Conservation (phyloP, 2,113 vertebrate species). For the Planiliza haematocheilus region DNA sequence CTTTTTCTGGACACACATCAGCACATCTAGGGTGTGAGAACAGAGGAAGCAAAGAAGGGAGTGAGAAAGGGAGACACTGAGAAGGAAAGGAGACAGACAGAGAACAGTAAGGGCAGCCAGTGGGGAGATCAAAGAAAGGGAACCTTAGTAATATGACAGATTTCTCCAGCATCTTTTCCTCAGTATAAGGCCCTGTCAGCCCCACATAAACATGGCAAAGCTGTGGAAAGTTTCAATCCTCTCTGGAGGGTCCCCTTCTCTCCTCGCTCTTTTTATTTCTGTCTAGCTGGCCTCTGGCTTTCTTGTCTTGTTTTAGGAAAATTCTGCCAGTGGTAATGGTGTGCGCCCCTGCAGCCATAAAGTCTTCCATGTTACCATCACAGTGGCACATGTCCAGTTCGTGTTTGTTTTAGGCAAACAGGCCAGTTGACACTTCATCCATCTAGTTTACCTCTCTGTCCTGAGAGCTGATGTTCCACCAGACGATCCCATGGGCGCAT, state of each 20-base stretch:
- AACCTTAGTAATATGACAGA: conserved; percentile 52
- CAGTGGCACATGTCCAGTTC: conserved; percentile 74
- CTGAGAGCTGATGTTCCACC: conserved; percentile 49
- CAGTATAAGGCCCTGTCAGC: conserved; percentile 63
- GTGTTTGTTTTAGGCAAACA: conserved; percentile 81
- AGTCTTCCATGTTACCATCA: conserved; percentile 73
- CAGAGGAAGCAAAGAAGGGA: conserved; percentile 21
- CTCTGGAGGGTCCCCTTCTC: conserved; percentile 78
- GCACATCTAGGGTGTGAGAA: conserved; percentile 62
- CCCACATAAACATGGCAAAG: conserved; percentile 76
- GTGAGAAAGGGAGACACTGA: conserved; percentile 6
- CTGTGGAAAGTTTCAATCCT: conserved; percentile 79
- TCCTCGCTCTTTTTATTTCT: conserved; percentile 74
- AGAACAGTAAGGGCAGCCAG: background rate
- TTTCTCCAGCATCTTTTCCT: conserved; percentile 65
- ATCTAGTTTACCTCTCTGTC: conserved; percentile 69
- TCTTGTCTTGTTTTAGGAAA: conserved; percentile 82
- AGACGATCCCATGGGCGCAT: conserved; percentile 14
- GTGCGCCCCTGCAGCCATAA: conserved; percentile 66
- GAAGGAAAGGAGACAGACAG: conserved; percentile 21
- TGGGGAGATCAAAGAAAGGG: conserved; percentile 41
- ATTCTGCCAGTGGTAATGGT: conserved; percentile 68
- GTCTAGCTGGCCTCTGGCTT: conserved; percentile 72
- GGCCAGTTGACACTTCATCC: conserved; percentile 78
- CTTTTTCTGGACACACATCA: conserved; percentile 62